Evolutionary conservation across 2,113 vertebrate genomes (phyloP).

Genomic region (Paramormyrops kingsleyae): DNA sequence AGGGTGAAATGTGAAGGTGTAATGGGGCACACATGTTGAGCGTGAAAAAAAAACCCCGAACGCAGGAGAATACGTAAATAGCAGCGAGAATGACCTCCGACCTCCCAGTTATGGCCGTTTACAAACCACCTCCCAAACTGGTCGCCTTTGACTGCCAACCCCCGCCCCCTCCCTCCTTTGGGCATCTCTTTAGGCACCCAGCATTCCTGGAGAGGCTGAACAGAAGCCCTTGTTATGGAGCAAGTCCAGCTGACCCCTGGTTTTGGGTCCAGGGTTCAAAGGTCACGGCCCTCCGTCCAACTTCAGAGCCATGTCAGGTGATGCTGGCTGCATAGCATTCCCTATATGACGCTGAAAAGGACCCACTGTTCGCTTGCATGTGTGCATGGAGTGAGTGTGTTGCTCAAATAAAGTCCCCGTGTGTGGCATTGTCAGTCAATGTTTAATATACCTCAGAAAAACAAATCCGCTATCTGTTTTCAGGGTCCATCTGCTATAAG

Average conservation of each 20-base stretch:
- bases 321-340: constrained; percentile 69
- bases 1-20: constrained; percentile 9
- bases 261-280: constrained; percentile 63
- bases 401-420: background rate
- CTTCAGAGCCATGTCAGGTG: constrained; percentile 72
- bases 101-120: background rate
- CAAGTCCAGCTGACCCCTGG: constrained; percentile 56
- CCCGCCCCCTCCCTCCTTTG: constrained; percentile 15
- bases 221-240: constrained; percentile 72
- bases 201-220: constrained; percentile 65
- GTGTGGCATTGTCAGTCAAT: background rate
- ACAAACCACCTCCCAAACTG: constrained; percentile 1
- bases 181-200: constrained; percentile 64
- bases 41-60: background rate
- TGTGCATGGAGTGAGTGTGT: constrained; percentile 2
- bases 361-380: constrained; percentile 18
- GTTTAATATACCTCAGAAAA: background rate
- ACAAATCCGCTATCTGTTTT: background rate
- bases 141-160: background rate
- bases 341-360: constrained; percentile 51
- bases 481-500: background rate
- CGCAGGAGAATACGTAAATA: background rate
- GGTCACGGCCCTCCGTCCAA: constrained; percentile 62
- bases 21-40: background rate
- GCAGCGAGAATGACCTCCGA: background rate